Conservation (phyloP, 1,140 invertebrate species). For the Drosophila simulans region DNA sequence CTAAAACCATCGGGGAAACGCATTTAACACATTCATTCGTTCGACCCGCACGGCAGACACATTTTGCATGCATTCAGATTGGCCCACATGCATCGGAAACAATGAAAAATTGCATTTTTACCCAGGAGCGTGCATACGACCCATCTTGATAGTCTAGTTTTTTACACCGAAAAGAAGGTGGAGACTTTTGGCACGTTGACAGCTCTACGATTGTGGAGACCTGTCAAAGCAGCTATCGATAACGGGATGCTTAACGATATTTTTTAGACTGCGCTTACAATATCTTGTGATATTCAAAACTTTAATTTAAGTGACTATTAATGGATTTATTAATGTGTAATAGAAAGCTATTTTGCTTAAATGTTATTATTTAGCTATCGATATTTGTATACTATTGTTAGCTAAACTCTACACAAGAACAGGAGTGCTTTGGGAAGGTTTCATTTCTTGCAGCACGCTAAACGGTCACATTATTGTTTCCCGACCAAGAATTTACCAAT, state of each 20-base stretch:
- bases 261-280: not conserved
- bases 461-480: slow-evolving; percentile 17
- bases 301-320: too few relatives aligned
- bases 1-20: not conserved
- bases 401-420: slow-evolving; percentile 16
- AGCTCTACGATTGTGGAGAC: slow-evolving; percentile 42
- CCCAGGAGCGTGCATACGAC: slow-evolving; percentile 82
- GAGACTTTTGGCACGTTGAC: slow-evolving; percentile 59
- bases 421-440: slow-evolving; percentile 4
- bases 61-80: slow-evolving; percentile 42
- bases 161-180: slow-evolving; percentile 80
- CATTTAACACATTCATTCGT: not conserved
- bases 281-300: not conserved
- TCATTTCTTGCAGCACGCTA: not conserved
- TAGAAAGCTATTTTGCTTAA: rapidly evolving
- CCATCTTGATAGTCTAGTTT: slow-evolving; percentile 80
- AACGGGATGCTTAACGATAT: not conserved
- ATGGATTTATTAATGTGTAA: not conserved
- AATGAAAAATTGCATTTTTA: slow-evolving; percentile 57
- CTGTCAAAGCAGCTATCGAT: slow-evolving; percentile 29
- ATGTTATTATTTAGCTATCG: not conserved
- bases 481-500: slow-evolving; percentile 17
- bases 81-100: slow-evolving; percentile 11
- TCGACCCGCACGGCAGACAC: slow-evolving; percentile 22
- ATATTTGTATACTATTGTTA: slow-evolving; percentile 1